Base-by-base conservation (phyloP, 2,888 invertebrate species). In the Drosophila sordidula region DNA sequence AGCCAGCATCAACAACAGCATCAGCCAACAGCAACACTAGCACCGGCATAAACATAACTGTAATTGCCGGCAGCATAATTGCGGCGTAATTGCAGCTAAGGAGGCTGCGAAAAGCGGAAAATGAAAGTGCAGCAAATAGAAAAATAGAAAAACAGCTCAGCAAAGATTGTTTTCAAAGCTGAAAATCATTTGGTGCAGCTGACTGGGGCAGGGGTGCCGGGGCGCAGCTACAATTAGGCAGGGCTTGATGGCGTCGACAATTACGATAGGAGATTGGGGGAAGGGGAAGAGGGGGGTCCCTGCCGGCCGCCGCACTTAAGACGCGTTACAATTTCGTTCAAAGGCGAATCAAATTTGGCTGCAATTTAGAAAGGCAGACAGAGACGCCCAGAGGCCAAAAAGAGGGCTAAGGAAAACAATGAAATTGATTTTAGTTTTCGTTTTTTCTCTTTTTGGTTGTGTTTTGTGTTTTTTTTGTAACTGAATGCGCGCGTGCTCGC, bases 111-210 rank as follows among this genome's bases (percentile, higher is more conserved):
- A 42, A 71, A 62, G 76, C 62, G 66, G 84, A 83, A 83, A 83
- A 88, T 80, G 83, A 88, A 88, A 83, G 83, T 83, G 84, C 87
- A 88, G 58, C 84, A 65, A 83, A 80, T 68, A 50, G 76, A 34
- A 42, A 54, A 36, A 36, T 47, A 42, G 34, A 38, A 45, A 59
- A 61, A 46, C 32, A 51, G 42, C 14, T 16, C 29, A 14, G 22
- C 18, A 49, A 57, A 56, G 50, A 57, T 49, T 29, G 6, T 55
- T 61, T 55, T 41, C 11, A 51, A 51, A 70, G 46, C 14, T 42
- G 8, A 46, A 64, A 47, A 41, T 52, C 44, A 32, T 14, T 50
- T 49, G 38, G 22, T n/a, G 14, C n/a, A 56, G n/a, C 9, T 42
- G 3, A 11, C 14, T 8, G 32, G 32, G 1, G 8, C 5, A 11